Conservation (phyloP, 2,888 invertebrate genomes). For the Latrodectus elegans region DNA sequence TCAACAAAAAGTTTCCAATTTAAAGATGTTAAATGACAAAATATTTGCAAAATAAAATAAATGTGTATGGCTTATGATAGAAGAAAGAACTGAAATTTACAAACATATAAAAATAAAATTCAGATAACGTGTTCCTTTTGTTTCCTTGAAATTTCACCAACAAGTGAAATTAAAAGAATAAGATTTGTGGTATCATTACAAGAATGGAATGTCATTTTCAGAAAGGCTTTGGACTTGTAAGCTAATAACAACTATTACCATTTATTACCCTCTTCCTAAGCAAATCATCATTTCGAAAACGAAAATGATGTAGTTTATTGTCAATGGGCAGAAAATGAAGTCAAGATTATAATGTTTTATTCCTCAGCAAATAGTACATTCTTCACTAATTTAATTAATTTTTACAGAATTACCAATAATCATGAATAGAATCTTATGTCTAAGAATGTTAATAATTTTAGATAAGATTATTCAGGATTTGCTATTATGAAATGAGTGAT, state of each 20-base stretch:
- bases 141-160: too few species aligned
- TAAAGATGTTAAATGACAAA: too few species aligned
- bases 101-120: too few species aligned
- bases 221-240: not conserved
- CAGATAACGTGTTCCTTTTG: too few species aligned
- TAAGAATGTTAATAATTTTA: not conserved
- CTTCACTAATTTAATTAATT: not conserved
- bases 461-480: too few species aligned
- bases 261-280: not conserved
- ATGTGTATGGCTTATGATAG: too few species aligned
- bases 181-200: not conserved
- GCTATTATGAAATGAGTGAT: too few species aligned
- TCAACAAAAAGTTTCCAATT: too few species aligned
- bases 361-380: not conserved
- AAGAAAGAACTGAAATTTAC: too few species aligned
- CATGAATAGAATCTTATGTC: too few species aligned
- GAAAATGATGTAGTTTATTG: not conserved
- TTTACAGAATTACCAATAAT: too few species aligned
- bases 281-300: conserved; percentile 7
- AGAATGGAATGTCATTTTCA: not conserved
- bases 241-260: not conserved
- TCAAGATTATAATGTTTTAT: not conserved
- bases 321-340: conserved; percentile 1
- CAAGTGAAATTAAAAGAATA: not conserved
- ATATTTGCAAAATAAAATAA: too few species aligned